phyloP scores from a whole-genome alignment of 1,140 invertebrate species.

The Drosophila ohnishii region DNA sequence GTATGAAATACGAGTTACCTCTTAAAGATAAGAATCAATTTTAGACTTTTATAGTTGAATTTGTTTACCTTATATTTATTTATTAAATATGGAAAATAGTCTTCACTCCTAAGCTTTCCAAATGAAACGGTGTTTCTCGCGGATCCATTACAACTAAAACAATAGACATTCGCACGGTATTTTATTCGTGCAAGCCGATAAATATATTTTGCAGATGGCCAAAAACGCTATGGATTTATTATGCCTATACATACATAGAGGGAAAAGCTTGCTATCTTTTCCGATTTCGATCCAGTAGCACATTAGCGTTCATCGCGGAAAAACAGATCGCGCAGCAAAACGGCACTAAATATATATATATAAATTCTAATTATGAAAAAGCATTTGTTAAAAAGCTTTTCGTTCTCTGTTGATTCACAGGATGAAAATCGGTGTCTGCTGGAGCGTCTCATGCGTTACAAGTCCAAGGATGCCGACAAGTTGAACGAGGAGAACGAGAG shows the following conservation, averaged over 20 bases:
- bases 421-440: constrained; percentile 95
- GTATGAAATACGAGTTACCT: not conserved
- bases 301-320: constrained; percentile 46
- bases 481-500: constrained; percentile 97
- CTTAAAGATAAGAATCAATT: not conserved
- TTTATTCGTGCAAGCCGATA: constrained; percentile 17
- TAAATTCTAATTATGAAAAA: constrained; percentile 35
- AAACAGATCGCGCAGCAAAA: constrained; percentile 14
- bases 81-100: not conserved
- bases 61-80: not conserved
- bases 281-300: constrained; percentile 47
- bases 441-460: constrained; percentile 94
- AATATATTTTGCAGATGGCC: constrained; percentile 37
- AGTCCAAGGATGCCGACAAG: constrained; percentile 96
- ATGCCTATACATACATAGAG: constrained; percentile 10
- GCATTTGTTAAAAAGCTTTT: constrained; percentile 42
- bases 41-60: not conserved
- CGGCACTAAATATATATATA: constrained; percentile 12
- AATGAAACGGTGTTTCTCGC: not conserved
- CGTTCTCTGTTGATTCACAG: constrained; percentile 84
- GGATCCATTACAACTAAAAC: constrained; percentile 7
- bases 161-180: constrained; percentile 15
- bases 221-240: constrained; percentile 19
- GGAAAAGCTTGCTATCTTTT: constrained; percentile 52
- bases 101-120: too few relatives aligned